Percentiles rank a stretch among this genome's conserved stretches.
Conservation (phyloP, 2,888 invertebrate species). For the Callosobruchus maculatus region DNA sequence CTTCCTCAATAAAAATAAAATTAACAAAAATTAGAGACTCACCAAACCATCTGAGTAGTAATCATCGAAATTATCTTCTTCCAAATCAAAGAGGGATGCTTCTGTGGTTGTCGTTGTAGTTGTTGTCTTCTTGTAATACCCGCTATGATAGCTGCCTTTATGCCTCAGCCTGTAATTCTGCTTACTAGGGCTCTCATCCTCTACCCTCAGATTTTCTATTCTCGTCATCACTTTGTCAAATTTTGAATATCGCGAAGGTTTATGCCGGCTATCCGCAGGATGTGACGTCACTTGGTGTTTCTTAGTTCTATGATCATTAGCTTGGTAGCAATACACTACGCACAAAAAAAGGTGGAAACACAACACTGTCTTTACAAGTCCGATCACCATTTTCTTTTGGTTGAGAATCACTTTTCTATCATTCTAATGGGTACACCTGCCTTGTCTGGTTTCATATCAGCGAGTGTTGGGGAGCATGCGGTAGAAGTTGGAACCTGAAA, state of each 20-base stretch:
- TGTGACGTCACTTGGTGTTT: conserved; percentile 2
- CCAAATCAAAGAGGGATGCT: conserved; percentile 19
- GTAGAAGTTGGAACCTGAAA: neutral
- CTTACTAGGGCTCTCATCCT: neutral
- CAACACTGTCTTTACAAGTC: neutral
- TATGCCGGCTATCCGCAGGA: conserved; percentile 4
- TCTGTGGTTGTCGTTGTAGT: conserved; percentile 22
- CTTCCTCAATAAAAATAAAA: neutral
- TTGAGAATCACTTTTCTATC: conserved; percentile 1
- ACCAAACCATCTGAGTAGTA: conserved; percentile 11
- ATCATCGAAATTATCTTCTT: conserved; percentile 16
- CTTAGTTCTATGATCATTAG: neutral
- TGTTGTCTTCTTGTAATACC: neutral
- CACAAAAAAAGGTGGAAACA: neutral
- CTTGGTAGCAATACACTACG: neutral
- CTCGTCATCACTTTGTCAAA: conserved; percentile 29
- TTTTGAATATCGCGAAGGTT: conserved; percentile 30
- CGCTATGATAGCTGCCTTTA: conserved; percentile 14
- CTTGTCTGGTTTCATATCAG: neutral
- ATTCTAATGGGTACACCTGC: conserved; percentile 34
- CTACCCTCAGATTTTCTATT: conserved; percentile 17
- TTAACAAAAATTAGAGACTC: neutral
- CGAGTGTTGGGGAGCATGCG: neutral
- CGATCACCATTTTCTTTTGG: conserved; percentile 1
- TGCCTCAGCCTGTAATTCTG: conserved; percentile 14